Base-by-base conservation (phyloP, 2,797 vertebrate species). In the Synanceia verrucosa region DNA sequence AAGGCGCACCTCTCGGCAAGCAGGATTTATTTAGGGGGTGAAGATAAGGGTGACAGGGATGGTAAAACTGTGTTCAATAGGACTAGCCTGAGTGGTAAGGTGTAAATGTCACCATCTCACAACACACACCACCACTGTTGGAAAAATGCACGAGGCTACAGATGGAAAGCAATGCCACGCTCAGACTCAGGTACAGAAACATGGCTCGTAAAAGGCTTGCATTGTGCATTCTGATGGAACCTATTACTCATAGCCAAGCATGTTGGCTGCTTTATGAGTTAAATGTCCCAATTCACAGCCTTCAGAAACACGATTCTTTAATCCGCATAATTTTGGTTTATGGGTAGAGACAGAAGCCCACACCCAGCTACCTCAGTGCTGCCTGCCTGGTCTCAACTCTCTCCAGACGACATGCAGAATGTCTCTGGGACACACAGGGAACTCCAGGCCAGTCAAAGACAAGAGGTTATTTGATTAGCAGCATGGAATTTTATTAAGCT, bases 401-500 rank as follows among this genome's bases (percentile, higher is more conserved):
- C 87, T 82, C 79, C 86, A 87, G 85, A 84, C 86, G 34, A n/a
- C n/a, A n/a, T 68, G 67, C 82, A 88, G 80, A 90, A 85, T 70
- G 81, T 79, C 84, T 88, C 76, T 83, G 82, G 85, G 90, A 92
- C 86, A 82, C 79, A 85, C 81, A 82, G 80, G 83, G 87, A 85
- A 91, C 88, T 88, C 86, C 72, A 82, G 88, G 85, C 86, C 77
- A 85, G 91, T 87, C 86, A 88, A 90, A 94, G 89, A 95, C 94
- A 95, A 95, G 94, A 94, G 92, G 92, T 93, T 94, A 94, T 94
- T 95, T 95, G 94, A 95, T 94, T 94, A 93, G 91, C 85, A 93
- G 91, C 85, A 81, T 88, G 91, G 92, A 94, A 94, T 94, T 94
- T 94, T 94, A 95, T 94, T 94, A 94, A 94, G 91, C 87, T 81